These are phyloP conservation scores for Zosterops japonicus DNA, from an alignment of 2,113 vertebrate species.

Conservation along the genomic window DNA sequence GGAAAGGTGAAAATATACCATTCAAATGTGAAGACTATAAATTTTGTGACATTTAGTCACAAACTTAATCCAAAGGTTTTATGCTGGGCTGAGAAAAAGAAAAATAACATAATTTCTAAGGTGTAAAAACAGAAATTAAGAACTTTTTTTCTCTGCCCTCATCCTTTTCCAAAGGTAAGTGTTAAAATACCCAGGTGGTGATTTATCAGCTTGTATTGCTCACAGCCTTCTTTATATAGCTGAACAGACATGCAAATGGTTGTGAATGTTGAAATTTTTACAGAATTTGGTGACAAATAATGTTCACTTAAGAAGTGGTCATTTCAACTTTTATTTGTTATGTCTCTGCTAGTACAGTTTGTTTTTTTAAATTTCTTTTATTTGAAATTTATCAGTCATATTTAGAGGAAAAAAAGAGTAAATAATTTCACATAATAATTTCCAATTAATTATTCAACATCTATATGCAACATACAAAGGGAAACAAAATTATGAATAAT, in stretches of 20 bases:
- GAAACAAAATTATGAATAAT: not conserved
- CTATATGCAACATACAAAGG: not conserved
- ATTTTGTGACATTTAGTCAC: not conserved
- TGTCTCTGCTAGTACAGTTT: not conserved
- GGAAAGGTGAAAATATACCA: not conserved
- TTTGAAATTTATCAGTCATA: not conserved
- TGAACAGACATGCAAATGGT: not conserved
- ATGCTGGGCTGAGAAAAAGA: not conserved
- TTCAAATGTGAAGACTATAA: not conserved
- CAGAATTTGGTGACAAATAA: not conserved
- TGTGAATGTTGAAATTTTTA: not conserved
- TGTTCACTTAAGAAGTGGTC: not conserved
- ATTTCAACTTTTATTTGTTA: not conserved
- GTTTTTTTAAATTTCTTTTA: fast-evolving
- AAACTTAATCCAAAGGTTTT: not conserved
- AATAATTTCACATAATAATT: not conserved
- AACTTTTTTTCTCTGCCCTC: fast-evolving
- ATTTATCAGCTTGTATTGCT: not conserved
- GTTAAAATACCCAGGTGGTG: fast-evolving
- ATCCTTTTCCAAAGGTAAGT: fast-evolving
- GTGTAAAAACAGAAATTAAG: not conserved
- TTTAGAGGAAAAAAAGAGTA: not conserved
- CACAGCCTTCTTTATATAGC: not conserved
- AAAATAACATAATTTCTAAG: not conserved
- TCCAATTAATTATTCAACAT: not conserved